Conservation (phyloP, 1,140 invertebrate genomes). For the Drosophila triauraria region DNA sequence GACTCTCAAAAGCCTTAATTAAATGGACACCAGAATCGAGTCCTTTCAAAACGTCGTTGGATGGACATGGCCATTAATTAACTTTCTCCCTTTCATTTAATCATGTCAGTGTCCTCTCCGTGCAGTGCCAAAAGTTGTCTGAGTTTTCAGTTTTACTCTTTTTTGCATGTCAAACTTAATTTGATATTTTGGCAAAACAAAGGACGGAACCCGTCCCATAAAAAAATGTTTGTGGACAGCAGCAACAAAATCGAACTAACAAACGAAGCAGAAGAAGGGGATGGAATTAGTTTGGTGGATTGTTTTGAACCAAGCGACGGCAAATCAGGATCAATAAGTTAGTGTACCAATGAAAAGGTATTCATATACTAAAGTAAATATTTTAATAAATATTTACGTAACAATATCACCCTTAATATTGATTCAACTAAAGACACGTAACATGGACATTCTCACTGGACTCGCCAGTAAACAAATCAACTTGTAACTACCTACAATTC, state of each 20-base stretch:
- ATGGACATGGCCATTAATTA: conserved; percentile 28
- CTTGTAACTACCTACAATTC: not conserved
- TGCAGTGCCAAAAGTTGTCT: conserved; percentile 16
- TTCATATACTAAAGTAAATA: too few relatives aligned
- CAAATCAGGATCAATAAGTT: not conserved
- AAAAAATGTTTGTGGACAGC: not conserved
- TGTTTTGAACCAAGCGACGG: not conserved
- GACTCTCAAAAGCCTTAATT: not conserved
- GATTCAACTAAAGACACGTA: not conserved
- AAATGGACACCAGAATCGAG: not conserved
- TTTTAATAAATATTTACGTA: not conserved
- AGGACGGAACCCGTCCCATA: not conserved
- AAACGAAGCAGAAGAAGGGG: conserved; percentile 14
- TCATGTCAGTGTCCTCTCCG: conserved; percentile 2
- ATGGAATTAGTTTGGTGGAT: not conserved
- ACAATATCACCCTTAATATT: not conserved
- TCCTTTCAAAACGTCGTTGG: conserved; percentile 1
- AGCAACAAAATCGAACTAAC: conserved; percentile 69
- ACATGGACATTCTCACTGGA: too few relatives aligned
- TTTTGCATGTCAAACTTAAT: conserved; percentile 65
- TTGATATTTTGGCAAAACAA: conserved; percentile 55
- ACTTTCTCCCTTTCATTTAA: conserved; percentile 19
- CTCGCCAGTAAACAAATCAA: conserved; percentile 27
- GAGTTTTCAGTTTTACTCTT: conserved; percentile 20
- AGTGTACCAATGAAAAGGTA: not conserved